Base-by-base conservation (phyloP, 2,113 vertebrate species). In the Pluvialis apricaria region DNA sequence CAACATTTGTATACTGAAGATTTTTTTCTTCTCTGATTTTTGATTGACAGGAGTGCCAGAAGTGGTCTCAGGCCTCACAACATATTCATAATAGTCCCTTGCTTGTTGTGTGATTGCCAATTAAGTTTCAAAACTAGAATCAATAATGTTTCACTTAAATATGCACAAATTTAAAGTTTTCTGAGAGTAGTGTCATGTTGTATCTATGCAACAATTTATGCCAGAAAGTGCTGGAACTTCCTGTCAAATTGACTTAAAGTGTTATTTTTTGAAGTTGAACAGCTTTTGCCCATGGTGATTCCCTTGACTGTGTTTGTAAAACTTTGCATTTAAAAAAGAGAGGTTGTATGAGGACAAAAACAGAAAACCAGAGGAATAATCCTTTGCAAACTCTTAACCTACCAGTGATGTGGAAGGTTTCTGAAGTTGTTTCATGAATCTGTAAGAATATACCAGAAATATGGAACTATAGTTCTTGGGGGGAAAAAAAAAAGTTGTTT, bases 41-140 rank as follows among this genome's bases (percentile, higher is more conserved):
- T 80, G 14, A 29, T 70, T 95, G 49, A 58, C 54, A 12, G 80
- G 20, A 90, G 31, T 24, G 12, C 38, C 34, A 91, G 34, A 78
- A 72, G 51, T 40, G 57, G 12, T 83, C 49, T 69, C 76, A 79
- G 66, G 54, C 22, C 54, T 94, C 57, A 79, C 66, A 40, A 69
- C 20, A 42, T 49, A 40, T 92, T 51, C 20, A 8, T 69, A n/a
- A 80, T 76, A 45, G 10, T 75, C 57, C 42, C 64, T 84, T n/a
- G 17, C 44, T 77, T 13, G n/a, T 75, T n/a, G 57, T 47, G 58
- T 86, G 69, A 28, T 20, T 45, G 31, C 36, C 68, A 90, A 52
- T 92, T 93, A 82, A 90, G 15, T 78, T 97, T 76, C 65, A 78
- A 78, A 89, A 69, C 24, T 44, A 91, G 58, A 92, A 91, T 95